Conservation (phyloP, 2,888 invertebrate genomes). For the Drosophila aldrichi region DNA sequence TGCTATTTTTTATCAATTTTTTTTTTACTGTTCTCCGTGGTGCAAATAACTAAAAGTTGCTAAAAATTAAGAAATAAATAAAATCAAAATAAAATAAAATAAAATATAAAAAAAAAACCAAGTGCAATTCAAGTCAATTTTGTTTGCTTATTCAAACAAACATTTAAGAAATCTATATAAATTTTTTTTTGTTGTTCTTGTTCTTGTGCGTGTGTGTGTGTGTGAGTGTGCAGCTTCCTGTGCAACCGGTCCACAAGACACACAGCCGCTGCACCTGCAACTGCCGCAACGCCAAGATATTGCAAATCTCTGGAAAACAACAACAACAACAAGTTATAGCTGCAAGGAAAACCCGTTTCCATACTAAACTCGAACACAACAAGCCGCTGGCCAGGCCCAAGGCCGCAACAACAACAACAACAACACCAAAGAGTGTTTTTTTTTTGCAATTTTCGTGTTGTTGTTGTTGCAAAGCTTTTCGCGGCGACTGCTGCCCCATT, state of each 20-base stretch:
- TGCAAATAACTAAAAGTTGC: constrained; percentile 18
- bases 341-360: constrained; percentile 55
- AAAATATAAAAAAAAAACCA: neutral
- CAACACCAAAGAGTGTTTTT: neutral
- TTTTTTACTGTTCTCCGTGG: constrained; percentile 45
- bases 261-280: constrained; percentile 56
- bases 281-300: constrained; percentile 43
- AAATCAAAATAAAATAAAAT: neutral
- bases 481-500: constrained; percentile 23
- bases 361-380: constrained; percentile 36
- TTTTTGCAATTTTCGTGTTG: neutral
- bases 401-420: constrained; percentile 31
- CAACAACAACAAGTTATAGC: constrained; percentile 14
- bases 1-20: constrained; percentile 19
- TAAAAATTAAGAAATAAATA: neutral
- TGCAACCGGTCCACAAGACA: constrained; percentile 74
- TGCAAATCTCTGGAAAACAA: neutral
- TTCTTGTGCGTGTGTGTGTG: constrained; percentile 15
- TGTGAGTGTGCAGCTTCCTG: constrained; percentile 69
- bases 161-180: neutral
- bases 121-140: constrained; percentile 10
- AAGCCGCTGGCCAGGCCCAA: constrained; percentile 30
- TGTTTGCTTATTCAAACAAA: neutral
- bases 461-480: constrained; percentile 19
- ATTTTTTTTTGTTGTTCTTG: constrained; percentile 18